phyloP scores from a whole-genome alignment of 64 coral and sea anemone species.

The Orbicella faveolata region DNA sequence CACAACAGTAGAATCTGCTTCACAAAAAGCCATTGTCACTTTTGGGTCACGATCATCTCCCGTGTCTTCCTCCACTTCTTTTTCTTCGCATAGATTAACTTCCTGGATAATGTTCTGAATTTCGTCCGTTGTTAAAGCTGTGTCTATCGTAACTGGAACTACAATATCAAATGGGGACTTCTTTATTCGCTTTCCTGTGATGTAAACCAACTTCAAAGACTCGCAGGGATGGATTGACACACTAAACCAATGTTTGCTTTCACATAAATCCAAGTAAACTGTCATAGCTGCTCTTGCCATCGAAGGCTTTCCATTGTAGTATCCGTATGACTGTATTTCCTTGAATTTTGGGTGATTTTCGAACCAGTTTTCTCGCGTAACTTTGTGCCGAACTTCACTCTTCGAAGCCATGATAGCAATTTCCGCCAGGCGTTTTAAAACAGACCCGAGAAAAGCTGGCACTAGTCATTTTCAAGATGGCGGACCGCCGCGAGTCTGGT shows the following conservation, averaged over 20 bases:
- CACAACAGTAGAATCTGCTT: slow-evolving; percentile 75
- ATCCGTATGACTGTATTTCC: slow-evolving; percentile 74
- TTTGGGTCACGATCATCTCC: background rate
- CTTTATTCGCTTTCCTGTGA: slow-evolving; percentile 73
- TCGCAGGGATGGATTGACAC: slow-evolving; percentile 69
- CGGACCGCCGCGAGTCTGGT: slow-evolving; percentile 75
- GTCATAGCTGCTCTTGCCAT: slow-evolving; percentile 51
- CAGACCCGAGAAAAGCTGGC: background rate
- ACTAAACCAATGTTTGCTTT: slow-evolving; percentile 80
- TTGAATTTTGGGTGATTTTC: slow-evolving; percentile 81
- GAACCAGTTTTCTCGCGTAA: slow-evolving; percentile 72
- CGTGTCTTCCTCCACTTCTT: slow-evolving; percentile 5
- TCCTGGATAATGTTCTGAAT: slow-evolving; percentile 57
- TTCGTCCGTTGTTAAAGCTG: slow-evolving; percentile 50
- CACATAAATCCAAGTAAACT: slow-evolving; percentile 78
- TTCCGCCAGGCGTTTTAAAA: slow-evolving; percentile 13
- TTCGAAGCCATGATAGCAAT: background rate
- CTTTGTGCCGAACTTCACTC: background rate
- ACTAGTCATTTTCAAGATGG: slow-evolving; percentile 59
- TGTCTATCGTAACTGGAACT: slow-evolving; percentile 62
- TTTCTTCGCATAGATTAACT: slow-evolving; percentile 44
- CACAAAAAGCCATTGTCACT: slow-evolving; percentile 64
- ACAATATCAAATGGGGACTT: slow-evolving; percentile 66
- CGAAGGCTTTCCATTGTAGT: slow-evolving; percentile 25
- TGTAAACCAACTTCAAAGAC: slow-evolving; percentile 67